Conservation (phyloP, 30 jellyfish, hydroid and myxozoan species). For the Catostylus mosaicus region DNA sequence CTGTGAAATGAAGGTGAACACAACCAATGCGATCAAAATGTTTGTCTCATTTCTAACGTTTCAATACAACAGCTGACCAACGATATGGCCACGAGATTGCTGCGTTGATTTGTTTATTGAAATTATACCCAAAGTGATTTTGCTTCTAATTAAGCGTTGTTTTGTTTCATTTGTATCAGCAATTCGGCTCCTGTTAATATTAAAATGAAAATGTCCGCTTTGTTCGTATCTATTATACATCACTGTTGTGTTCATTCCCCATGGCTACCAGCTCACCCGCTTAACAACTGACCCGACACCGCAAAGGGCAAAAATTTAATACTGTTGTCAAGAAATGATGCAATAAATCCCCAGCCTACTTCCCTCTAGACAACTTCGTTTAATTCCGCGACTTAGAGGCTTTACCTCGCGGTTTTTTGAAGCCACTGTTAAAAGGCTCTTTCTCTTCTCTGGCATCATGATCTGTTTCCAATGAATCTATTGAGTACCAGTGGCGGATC, state of each 20-base stretch:
- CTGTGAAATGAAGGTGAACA: too few species aligned
- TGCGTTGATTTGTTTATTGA: too few species aligned
- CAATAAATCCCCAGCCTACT: not conserved
- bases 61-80: too few species aligned
- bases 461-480: too few species aligned
- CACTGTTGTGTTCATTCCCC: conserved; percentile 15
- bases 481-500: too few species aligned
- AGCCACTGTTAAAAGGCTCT: too few species aligned
- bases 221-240: not conserved
- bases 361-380: not conserved
- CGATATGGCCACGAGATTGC: too few species aligned
- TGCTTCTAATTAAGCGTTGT: not conserved
- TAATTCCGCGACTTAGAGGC: not conserved
- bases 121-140: not conserved
- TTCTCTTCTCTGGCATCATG: too few species aligned
- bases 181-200: not conserved
- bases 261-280: not conserved
- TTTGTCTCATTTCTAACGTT: too few species aligned
- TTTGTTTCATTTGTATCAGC: not conserved
- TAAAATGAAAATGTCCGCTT: too few species aligned
- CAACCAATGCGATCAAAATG: too few species aligned
- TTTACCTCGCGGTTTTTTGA: not conserved
- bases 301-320: not conserved
- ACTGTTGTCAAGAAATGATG: not conserved
- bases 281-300: not conserved